These are phyloP conservation scores for Blomia tropicalis DNA, from an alignment of 2,888 invertebrate species.

Conservation along the genomic window DNA sequence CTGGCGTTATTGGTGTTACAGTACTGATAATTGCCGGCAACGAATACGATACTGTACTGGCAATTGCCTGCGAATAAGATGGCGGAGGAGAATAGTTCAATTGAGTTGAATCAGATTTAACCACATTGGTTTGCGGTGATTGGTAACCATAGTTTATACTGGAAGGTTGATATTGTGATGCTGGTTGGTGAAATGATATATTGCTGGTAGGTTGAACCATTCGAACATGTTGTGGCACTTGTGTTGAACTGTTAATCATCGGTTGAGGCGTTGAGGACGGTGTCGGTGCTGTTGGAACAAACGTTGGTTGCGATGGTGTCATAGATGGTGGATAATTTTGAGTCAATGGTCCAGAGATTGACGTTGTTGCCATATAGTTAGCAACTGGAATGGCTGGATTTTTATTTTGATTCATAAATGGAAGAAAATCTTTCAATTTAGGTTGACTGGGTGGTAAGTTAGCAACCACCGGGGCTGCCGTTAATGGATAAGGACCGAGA, in stretches of 20 bases:
- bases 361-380: constrained; percentile 1
- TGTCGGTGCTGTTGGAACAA: constrained; percentile 25
- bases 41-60: background rate
- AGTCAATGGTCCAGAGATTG: background rate
- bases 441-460: constrained; percentile 35
- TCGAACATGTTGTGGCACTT: background rate
- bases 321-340: background rate
- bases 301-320: constrained; percentile 24
- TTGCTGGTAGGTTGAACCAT: background rate
- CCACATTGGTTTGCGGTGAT: background rate
- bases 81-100: background rate
- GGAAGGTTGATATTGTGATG: background rate
- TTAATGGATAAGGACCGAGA: background rate
- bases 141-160: background rate
- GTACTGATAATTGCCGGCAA: background rate
- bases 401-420: constrained; percentile 46
- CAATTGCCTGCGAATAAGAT: background rate
- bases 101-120: background rate
- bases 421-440: constrained; percentile 74
- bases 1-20: background rate
- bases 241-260: background rate
- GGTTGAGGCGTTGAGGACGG: constrained; percentile 25
- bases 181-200: background rate
- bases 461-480: background rate
- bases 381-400: constrained; percentile 32